These are phyloP conservation scores for Phalacrocorax brasilianus DNA, from an alignment of 2,113 vertebrate genomes.

Conservation along the genomic window DNA sequence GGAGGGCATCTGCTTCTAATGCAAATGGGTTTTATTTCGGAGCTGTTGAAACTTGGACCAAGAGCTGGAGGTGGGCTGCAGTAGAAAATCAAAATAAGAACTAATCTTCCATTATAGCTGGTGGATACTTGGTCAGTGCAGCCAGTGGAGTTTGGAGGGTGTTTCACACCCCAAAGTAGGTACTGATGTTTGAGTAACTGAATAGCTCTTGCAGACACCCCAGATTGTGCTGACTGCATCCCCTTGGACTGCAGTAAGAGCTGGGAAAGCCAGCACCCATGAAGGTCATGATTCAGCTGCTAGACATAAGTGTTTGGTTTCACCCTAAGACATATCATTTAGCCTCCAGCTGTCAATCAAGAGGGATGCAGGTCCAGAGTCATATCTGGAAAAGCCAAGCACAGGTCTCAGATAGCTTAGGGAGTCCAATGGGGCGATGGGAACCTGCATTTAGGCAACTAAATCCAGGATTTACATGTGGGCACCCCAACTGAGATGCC, in stretches of 20 bases:
- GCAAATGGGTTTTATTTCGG: neutral
- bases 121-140: neutral
- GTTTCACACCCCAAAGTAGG: neutral
- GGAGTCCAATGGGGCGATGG: neutral
- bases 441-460: neutral
- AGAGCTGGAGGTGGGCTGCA: neutral
- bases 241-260: neutral
- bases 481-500: neutral
- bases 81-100: neutral
- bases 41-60: neutral
- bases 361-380: neutral
- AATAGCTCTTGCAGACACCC: neutral
- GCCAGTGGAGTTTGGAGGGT: neutral
- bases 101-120: neutral
- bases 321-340: neutral
- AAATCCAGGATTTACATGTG: neutral
- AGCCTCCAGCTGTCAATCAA: neutral
- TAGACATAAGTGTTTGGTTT: neutral
- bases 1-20: neutral
- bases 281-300: neutral
- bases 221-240: rapidly evolving
- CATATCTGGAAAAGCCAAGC: neutral
- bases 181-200: neutral
- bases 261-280: neutral
- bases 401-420: neutral